Evolutionary conservation across 2,113 vertebrate species (phyloP).

Genomic region (Orthonyx spaldingii): DNA sequence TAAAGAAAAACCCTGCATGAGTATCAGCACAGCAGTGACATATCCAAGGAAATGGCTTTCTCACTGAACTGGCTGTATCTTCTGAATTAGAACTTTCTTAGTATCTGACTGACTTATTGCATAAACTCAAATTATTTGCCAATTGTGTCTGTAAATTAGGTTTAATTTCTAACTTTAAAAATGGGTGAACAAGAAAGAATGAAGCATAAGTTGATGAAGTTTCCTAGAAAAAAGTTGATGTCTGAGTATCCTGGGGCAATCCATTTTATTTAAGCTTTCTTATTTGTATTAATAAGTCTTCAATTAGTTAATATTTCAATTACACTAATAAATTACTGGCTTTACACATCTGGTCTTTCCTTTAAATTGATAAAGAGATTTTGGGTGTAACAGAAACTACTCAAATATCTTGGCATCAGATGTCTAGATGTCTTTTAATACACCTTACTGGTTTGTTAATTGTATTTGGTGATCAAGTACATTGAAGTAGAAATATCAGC

Average conservation of each 20-base stretch:
- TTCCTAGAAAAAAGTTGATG: background rate
- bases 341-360: background rate
- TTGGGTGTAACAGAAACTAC: background rate
- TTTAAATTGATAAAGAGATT: background rate
- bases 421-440: background rate
- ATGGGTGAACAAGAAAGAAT: background rate
- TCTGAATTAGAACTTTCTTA: background rate
- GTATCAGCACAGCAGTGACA: background rate
- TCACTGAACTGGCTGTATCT: background rate
- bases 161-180: background rate
- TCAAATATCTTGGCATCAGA: background rate
- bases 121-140: background rate
- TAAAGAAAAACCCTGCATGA: background rate
- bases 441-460: background rate
- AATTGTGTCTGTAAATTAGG: background rate
- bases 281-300: background rate
- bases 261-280: background rate
- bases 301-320: background rate
- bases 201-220: background rate
- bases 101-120: background rate
- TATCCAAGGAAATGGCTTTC: background rate
- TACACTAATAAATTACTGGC: background rate
- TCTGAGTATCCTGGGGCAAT: background rate
- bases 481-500: background rate
- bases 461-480: background rate